phyloP scores from a whole-genome alignment of 2,888 invertebrate species.

The Elegia similella region DNA sequence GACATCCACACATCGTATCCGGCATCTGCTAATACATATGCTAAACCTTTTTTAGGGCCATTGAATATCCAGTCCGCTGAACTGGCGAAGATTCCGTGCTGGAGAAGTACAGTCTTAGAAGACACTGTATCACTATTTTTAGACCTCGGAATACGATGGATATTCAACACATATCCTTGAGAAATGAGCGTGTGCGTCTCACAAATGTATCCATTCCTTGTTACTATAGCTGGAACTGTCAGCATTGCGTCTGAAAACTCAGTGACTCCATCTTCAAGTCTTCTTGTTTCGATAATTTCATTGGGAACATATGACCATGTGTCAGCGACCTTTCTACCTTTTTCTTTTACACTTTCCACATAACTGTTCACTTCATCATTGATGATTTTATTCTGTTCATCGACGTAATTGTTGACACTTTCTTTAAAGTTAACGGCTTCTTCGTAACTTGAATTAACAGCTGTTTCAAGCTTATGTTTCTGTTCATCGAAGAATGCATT shows the following conservation, averaged over 20 bases:
- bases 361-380: conserved; percentile 50
- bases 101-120: conserved; percentile 82
- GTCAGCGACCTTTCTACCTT: conserved; percentile 46
- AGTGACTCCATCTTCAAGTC: conserved; percentile 32
- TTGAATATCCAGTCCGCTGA: conserved; percentile 90
- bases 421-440: conserved; percentile 28
- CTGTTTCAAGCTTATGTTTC: background rate
- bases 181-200: conserved; percentile 88
- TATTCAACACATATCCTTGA: conserved; percentile 89
- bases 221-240: conserved; percentile 61
- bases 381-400: conserved; percentile 51
- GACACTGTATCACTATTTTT: conserved; percentile 50
- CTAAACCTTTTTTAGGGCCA: conserved; percentile 84
- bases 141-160: conserved; percentile 89
- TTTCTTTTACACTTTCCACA: conserved; percentile 48
- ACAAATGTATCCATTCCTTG: conserved; percentile 84
- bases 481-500: conserved; percentile 25
- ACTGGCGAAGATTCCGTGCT: conserved; percentile 90
- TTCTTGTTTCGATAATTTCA: conserved; percentile 27
- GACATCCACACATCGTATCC: conserved; percentile 92
- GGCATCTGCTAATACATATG: conserved; percentile 84
- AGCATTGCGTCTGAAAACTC: conserved; percentile 57
- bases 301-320: conserved; percentile 46
- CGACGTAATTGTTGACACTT: conserved; percentile 51
- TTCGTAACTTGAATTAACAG: conserved; percentile 19